phyloP scores from a whole-genome alignment of 92 coral and sea anemone species.

The Pocillopora grandis region DNA sequence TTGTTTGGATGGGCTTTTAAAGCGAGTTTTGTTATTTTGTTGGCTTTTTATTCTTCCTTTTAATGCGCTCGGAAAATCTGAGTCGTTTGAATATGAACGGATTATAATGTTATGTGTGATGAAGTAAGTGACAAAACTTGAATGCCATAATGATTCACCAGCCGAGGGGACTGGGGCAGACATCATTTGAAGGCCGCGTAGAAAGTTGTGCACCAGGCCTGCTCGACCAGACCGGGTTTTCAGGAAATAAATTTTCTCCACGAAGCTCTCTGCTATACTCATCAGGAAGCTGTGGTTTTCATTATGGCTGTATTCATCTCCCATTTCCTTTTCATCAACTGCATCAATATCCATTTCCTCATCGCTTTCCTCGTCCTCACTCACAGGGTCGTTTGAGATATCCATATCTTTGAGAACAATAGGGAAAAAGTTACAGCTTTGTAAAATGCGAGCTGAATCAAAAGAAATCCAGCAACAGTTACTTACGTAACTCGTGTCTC shows the following conservation, averaged over 20 bases:
- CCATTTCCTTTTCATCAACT: neutral
- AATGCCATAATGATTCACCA: neutral
- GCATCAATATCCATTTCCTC: slow-evolving; percentile 24
- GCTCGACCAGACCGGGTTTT: slow-evolving; percentile 75
- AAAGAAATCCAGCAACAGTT: neutral
- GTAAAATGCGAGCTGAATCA: too few species aligned
- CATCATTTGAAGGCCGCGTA: slow-evolving; percentile 60
- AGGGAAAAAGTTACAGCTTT: too few species aligned
- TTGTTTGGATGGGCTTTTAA: too few species aligned
- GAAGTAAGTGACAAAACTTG: neutral
- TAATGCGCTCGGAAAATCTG: too few species aligned
- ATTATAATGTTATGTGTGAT: too few species aligned
- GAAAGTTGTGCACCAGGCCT: slow-evolving; percentile 66
- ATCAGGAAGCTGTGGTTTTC: slow-evolving; percentile 44
- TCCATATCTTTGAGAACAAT: too few species aligned
- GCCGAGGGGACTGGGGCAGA: slow-evolving; percentile 17
- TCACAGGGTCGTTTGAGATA: neutral
- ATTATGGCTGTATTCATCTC: neutral
- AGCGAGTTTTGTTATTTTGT: too few species aligned
- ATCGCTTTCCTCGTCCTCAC: slow-evolving; percentile 47
- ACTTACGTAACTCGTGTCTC: slow-evolving; percentile 28
- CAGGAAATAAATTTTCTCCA: slow-evolving; percentile 48
- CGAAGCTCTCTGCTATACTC: slow-evolving; percentile 7
- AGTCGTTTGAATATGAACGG: neutral
- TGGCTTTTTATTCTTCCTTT: too few species aligned